Evolutionary conservation across 2,113 vertebrate genomes (phyloP).

Genomic region (Coptodon bakossiorum): DNA sequence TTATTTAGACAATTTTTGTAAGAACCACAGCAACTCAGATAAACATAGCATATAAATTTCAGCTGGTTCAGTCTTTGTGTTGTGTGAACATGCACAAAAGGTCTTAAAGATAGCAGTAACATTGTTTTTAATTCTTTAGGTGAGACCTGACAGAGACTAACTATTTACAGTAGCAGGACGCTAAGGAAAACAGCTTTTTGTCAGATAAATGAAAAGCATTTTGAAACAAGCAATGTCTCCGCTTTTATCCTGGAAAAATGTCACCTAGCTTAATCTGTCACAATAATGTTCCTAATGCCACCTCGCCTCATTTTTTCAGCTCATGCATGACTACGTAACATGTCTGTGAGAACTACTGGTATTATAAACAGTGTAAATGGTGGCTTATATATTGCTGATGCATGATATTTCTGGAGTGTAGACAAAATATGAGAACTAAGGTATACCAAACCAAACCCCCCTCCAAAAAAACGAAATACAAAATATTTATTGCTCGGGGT

Average conservation of each 20-base stretch:
- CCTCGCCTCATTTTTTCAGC: neutral
- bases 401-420: neutral
- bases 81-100: neutral
- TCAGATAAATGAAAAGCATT: neutral
- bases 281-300: neutral
- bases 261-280: neutral
- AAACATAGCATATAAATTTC: neutral
- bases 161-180: neutral
- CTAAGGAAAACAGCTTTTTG: neutral
- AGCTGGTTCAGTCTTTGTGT: neutral
- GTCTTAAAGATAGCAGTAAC: neutral
- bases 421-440: neutral
- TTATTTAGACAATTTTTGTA: neutral
- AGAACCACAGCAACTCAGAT: neutral
- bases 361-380: neutral
- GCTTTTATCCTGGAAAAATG: neutral
- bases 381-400: neutral
- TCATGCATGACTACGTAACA: neutral
- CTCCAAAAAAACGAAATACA: neutral
- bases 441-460: neutral
- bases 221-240: neutral
- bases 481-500: neutral
- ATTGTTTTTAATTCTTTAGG: neutral
- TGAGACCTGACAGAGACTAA: neutral
- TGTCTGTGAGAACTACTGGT: neutral